Conservation (phyloP, 2,113 vertebrate genomes). For the Chitala chitala region DNA sequence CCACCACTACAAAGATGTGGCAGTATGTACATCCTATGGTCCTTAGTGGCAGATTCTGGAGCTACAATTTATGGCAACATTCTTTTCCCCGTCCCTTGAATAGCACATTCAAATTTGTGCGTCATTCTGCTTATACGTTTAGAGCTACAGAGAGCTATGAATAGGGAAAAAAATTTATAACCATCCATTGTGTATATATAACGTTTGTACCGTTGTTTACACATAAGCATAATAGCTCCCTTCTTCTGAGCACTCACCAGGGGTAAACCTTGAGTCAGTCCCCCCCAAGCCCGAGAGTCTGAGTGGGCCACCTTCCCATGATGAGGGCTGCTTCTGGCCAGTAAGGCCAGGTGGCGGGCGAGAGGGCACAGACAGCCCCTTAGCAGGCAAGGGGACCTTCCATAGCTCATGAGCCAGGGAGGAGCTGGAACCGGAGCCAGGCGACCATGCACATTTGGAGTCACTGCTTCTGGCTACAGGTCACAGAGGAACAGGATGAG, state of each 20-base stretch:
- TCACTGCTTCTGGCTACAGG: constrained; percentile 92
- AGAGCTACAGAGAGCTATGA: too few species aligned
- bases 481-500: neutral
- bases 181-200: too few species aligned
- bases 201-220: too few species aligned
- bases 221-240: too few species aligned
- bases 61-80: too few species aligned
- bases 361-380: constrained; percentile 88
- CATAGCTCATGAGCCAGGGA: constrained; percentile 99
- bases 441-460: constrained; percentile 92
- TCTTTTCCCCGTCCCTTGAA: too few species aligned
- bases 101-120: too few species aligned
- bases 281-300: constrained; percentile 83
- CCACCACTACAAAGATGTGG: too few species aligned
- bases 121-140: too few species aligned
- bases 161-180: too few species aligned
- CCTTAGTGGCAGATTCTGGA: too few species aligned
- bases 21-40: too few species aligned
- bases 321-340: constrained; percentile 84
- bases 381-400: constrained; percentile 97
- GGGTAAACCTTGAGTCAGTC: constrained; percentile 89
- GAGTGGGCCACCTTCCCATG: constrained; percentile 84
- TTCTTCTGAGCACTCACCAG: constrained; percentile 86
- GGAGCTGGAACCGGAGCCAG: constrained; percentile 90
- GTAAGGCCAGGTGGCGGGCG: constrained; percentile 95